Base-by-base conservation (phyloP, 2,797 vertebrate genomes). In the Epinephelus coioides region DNA sequence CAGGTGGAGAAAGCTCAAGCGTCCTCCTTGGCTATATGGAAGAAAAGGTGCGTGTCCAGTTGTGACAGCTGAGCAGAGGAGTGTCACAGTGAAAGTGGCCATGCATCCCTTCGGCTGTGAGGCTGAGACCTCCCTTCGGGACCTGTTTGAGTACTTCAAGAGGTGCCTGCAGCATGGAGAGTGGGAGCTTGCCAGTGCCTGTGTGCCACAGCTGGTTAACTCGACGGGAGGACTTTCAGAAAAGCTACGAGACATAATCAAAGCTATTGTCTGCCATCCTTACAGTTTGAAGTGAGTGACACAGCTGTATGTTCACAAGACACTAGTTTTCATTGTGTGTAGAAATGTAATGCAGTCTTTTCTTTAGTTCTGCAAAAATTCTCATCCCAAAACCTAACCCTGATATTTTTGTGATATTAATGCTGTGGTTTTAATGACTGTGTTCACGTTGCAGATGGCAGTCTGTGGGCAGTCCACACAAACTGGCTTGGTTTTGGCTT, bases 401-500 rank as follows among this genome's bases (percentile, higher is more conserved):
- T 55, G 4, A 21, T 27, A 18, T 56, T 34, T 64, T 10, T 47
- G 14, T 63, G 1, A 46, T 34, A 9, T 64, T 25, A 27, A 4
- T 30, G 8, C 8, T 51, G 3, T 65, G 23, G 1, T 47, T 77
- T 63, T 46, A 69, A 66, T 65, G 7, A 34, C 3, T 57, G 6
- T 73, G 12, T 50, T 76, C 8, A 8, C 72, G 57, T 73, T 84
- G n/a, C 75, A 96, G 96, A 88, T 96, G 96, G 96, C 88, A 94
- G 76, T 88, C 93, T 18, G 74, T 94, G 17, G 95, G 95, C 56
- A 98, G 92, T 87, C 96, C 97, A 23, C 96, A 97, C 89, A 97
- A 81, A 91, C 90, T 97, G 83, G 96, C 97, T 3, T 99, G 98
- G 98, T 89, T 97, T 83, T 99, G 98, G 98, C 95, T 98, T 86